phyloP scores from a whole-genome alignment of 1,140 invertebrate species.

The Prorops nasuta region DNA sequence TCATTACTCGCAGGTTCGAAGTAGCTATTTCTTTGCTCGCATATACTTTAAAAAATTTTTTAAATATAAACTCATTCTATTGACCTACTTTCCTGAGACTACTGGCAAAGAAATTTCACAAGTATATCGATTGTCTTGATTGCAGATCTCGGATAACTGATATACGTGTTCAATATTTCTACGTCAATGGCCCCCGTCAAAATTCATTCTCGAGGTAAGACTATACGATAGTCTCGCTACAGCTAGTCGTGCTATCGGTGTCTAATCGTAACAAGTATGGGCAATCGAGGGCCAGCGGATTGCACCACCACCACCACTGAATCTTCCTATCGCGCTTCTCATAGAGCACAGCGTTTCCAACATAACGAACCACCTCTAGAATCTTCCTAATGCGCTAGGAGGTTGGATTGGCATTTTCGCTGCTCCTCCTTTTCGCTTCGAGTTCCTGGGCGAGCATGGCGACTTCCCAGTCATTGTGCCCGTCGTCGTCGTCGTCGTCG shows the following conservation, averaged over 20 bases:
- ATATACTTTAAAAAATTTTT: too few relatives aligned
- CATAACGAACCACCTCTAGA: constrained; percentile 44
- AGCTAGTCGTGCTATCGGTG: constrained; percentile 38
- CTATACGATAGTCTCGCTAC: constrained; percentile 51
- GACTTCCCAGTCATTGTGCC: constrained; percentile 74
- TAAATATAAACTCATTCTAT: too few relatives aligned
- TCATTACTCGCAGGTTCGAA: too few relatives aligned
- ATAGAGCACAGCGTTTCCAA: constrained; percentile 37
- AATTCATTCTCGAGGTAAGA: too few relatives aligned
- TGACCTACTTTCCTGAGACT: too few relatives aligned
- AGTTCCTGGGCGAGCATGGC: constrained; percentile 73
- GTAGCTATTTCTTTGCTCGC: too few relatives aligned
- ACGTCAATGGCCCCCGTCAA: too few relatives aligned
- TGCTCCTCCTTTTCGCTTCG: constrained; percentile 60
- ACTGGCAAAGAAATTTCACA: too few relatives aligned
- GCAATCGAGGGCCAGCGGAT: constrained; percentile 34
- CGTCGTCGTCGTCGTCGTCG: constrained; percentile 36
- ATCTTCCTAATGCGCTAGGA: constrained; percentile 55
- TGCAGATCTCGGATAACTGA: too few relatives aligned
- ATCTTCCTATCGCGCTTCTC: constrained; percentile 19
- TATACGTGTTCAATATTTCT: too few relatives aligned
- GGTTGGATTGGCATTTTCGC: constrained; percentile 46
- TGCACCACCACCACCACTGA: too few relatives aligned
- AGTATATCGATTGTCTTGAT: too few relatives aligned
- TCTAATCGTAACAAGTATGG: constrained; percentile 36